Base-by-base conservation (phyloP, 1,140 invertebrate genomes). In the Plodia interpunctella region DNA sequence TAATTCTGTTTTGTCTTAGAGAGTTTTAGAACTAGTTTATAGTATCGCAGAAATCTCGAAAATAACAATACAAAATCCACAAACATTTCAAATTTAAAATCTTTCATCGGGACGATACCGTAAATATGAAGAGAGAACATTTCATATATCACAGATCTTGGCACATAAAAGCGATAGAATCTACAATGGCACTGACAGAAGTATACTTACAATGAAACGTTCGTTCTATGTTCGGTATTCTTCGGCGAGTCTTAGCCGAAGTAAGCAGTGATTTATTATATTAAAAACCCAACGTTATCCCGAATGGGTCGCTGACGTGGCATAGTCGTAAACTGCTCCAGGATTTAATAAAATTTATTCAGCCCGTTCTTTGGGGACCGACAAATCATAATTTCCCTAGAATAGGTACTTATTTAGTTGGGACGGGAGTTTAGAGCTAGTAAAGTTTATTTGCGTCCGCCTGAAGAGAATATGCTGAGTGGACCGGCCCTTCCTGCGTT, bases 341-440 rank as follows among this genome's bases (percentile, higher is more conserved):
- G 77, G 80, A 87, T 84, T 87, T 83, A 87, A 87, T 84, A 87
- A 84, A 87, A 87, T 87, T 87, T 84, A 87, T 87, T 84, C 77
- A 77, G 72, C 72, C 66, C 63, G 73, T 63, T 74, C 78, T 83
- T 78, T 72, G 68, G 78, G 74, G 81, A 70, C 76, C 77, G 76
- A 84, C 81, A 83, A 87, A 87, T 87, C 83, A 87, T 87, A 84
- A 87, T 81, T 83, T 70, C 74, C 74, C 65, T 70, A 63, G 76
- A 82, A 87, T 82, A 82, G 73, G 70, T 80, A 87, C 83, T 87
- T 86, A 86, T 83, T 86, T 81, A 81, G 80, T 78, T 76, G 72
- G 75, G 68, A 66, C 73, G 68, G 73, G 30, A 76, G 80, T 84
- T 80, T 78, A 80, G 75, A 78, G 79, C 73, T 70, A 77, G 68